phyloP scores from a whole-genome alignment of 2,888 invertebrate genomes.

The Pycnomerus fuliginosus region DNA sequence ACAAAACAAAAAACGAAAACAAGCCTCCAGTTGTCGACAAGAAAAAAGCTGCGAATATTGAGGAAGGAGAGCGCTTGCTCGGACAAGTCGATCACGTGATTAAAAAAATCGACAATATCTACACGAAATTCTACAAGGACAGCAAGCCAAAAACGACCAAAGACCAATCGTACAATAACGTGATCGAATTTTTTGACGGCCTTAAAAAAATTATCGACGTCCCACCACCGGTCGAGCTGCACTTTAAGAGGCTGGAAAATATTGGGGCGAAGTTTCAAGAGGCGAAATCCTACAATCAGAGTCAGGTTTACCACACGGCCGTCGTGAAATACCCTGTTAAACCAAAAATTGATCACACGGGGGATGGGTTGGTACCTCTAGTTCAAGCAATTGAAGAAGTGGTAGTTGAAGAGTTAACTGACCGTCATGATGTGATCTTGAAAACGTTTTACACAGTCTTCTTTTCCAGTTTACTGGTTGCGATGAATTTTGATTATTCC shows the following conservation, averaged over 20 bases:
- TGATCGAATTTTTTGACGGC: slow-evolving; percentile 12
- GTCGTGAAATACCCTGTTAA: no score
- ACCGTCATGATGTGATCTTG: slow-evolving; percentile 1
- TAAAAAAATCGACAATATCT: slow-evolving; percentile 36
- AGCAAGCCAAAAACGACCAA: slow-evolving; percentile 1
- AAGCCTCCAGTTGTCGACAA: no score
- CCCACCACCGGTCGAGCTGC: not conserved
- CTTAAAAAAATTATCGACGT: slow-evolving; percentile 1
- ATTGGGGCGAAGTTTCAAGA: not conserved
- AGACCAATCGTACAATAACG: slow-evolving; percentile 3
- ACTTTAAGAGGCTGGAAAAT: not conserved
- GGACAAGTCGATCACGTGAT: slow-evolving; percentile 36
- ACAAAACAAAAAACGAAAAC: slow-evolving; percentile 1
- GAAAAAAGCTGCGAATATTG: slow-evolving; percentile 15
- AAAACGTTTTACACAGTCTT: slow-evolving; percentile 15
- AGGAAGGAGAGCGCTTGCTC: slow-evolving; percentile 26
- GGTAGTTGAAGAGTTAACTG: not conserved
- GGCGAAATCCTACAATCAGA: not conserved
- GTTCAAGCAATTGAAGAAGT: no score
- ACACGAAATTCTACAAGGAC: slow-evolving; percentile 33
- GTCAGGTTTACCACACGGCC: not conserved
- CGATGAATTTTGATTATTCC: slow-evolving; percentile 13
- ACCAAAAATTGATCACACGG: no score
- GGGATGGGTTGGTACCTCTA: no score
- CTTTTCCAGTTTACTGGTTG: slow-evolving; percentile 10